A percentile compares a stretch with the other conserved stretches of the same genome.
phyloP scores from a whole-genome alignment of 2,113 vertebrate genomes.

The Grus americana region DNA sequence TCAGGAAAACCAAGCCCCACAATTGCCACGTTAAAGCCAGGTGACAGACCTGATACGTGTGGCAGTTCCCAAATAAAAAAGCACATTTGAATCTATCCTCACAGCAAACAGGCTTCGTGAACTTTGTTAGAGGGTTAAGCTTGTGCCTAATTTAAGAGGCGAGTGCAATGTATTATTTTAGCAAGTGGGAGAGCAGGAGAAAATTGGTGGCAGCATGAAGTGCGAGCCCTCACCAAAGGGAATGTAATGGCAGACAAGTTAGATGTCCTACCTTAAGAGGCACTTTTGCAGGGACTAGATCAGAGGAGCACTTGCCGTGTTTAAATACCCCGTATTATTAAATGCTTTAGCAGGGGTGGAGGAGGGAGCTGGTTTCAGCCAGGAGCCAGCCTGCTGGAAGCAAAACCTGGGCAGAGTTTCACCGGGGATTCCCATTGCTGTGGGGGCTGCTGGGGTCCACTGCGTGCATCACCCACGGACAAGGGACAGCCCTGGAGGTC shows the following conservation, averaged over 20 bases:
- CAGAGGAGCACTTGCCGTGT: not conserved
- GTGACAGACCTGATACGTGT: fast-evolving
- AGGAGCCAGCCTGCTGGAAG: not conserved
- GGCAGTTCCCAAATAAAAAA: not conserved
- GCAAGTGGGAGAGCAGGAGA: not conserved
- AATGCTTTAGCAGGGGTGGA: not conserved
- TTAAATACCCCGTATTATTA: not conserved
- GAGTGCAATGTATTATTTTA: not conserved
- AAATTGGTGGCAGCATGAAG: not conserved
- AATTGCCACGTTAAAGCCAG: fast-evolving
- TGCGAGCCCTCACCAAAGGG: not conserved
- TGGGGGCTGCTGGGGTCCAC: not conserved
- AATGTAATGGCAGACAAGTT: not conserved
- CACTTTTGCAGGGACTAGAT: not conserved
- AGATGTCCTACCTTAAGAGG: not conserved
- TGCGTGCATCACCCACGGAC: fast-evolving
- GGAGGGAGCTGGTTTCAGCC: not conserved
- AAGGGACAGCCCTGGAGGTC: not conserved
- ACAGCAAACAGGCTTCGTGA: not conserved
- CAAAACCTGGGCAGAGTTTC: not conserved
- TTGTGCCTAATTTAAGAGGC: not conserved
- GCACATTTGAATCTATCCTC: not conserved
- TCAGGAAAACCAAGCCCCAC: not conserved
- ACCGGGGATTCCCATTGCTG: not conserved
- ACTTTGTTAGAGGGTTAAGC: not conserved